A percentile compares a stretch with the other conserved stretches of the same genome.
Evolutionary conservation across 64 coral and sea anemone genomes (phyloP).

Genomic region (Montipora capricornis): DNA sequence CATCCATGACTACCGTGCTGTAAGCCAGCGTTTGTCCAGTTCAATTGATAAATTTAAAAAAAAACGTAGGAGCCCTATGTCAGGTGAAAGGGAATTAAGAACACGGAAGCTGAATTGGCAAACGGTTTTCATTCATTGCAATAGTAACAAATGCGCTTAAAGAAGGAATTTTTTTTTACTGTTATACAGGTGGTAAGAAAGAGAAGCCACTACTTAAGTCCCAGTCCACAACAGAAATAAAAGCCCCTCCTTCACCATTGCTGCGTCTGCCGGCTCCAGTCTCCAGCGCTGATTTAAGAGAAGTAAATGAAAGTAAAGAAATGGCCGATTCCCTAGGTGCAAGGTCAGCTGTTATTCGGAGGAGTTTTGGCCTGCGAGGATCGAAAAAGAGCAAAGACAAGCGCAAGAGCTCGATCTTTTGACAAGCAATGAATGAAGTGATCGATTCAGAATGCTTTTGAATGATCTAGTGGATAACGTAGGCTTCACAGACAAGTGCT

Average conservation of each 20-base stretch:
- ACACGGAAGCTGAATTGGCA: not conserved
- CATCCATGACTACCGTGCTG: not conserved
- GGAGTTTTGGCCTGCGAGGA: slow-evolving; percentile 92
- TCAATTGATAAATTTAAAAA: too few relatives aligned
- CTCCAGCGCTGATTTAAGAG: slow-evolving; percentile 87
- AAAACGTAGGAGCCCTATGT: too few relatives aligned
- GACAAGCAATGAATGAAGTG: not conserved
- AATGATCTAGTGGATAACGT: too few relatives aligned
- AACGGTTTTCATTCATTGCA: not conserved
- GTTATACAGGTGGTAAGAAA: slow-evolving; percentile 57
- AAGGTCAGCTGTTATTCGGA: slow-evolving; percentile 76
- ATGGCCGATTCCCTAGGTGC: slow-evolving; percentile 42
- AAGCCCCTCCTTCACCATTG: slow-evolving; percentile 71
- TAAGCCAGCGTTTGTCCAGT: not conserved
- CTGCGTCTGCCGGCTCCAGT: slow-evolving; percentile 82
- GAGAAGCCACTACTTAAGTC: slow-evolving; percentile 50
- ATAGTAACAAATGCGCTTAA: not conserved
- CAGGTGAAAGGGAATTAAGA: too few relatives aligned
- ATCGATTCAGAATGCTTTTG: not conserved
- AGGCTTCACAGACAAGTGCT: too few relatives aligned
- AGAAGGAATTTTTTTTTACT: not conserved
- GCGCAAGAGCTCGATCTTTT: slow-evolving; percentile 84
- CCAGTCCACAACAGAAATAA: slow-evolving; percentile 51
- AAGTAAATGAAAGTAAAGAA: slow-evolving; percentile 15
- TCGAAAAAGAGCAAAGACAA: slow-evolving; percentile 86